Percentiles rank a stretch among this genome's conserved stretches.
Conservation (phyloP, 2,113 vertebrate species). For the Chaetops frenatus region DNA sequence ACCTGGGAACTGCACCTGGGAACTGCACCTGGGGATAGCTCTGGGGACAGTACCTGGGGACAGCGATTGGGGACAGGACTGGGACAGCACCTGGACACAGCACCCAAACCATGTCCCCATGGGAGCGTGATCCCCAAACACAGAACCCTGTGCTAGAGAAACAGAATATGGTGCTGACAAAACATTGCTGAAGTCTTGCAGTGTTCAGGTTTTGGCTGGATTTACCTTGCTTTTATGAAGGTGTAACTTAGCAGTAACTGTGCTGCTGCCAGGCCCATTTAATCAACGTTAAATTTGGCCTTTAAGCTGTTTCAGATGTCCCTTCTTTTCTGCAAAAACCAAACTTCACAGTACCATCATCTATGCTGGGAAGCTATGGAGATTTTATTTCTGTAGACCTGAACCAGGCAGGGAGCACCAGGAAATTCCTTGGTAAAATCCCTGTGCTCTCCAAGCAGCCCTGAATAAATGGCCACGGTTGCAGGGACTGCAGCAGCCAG, state of each 20-base stretch:
- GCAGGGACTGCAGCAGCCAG: background rate
- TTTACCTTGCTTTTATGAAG: background rate
- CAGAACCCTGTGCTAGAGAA: background rate
- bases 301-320: background rate
- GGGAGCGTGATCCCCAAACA: background rate
- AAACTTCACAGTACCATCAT: background rate
- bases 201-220: background rate
- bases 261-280: background rate
- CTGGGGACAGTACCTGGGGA: background rate
- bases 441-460: background rate
- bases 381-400: background rate
- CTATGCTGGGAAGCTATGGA: background rate
- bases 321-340: background rate
- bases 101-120: background rate
- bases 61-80: background rate
- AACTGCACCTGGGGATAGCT: too few species aligned
- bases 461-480: fast-evolving
- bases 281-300: background rate
- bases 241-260: background rate
- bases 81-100: background rate
- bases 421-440: background rate
- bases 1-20: fast-evolving
- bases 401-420: background rate
- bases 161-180: background rate
- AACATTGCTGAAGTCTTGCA: background rate